Evolutionary conservation across 1,140 invertebrate species (phyloP).

Genomic region (Lordiphosa clarofinis): DNA sequence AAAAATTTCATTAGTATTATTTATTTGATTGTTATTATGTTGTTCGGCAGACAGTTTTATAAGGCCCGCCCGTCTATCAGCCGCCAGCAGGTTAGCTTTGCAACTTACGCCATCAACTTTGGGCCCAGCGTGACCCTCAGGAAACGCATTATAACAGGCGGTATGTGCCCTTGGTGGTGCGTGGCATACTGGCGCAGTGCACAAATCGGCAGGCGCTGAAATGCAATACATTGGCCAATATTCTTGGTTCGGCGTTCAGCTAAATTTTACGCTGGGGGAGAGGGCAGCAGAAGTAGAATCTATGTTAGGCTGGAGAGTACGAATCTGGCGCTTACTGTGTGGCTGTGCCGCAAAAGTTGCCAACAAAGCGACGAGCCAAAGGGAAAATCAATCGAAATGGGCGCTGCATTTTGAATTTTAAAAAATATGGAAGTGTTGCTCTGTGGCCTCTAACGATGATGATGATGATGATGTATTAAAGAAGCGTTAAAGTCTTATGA

Average conservation of each 20-base stretch:
- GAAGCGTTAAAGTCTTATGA: constrained; percentile 69
- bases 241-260: constrained; percentile 64
- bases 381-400: constrained; percentile 67
- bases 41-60: constrained; percentile 56
- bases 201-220: constrained; percentile 58
- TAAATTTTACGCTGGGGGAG: constrained; percentile 45
- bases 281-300: background rate
- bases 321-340: constrained; percentile 56
- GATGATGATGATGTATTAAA: constrained; percentile 59
- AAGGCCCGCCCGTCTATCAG: background rate
- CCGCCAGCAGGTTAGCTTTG: constrained; percentile 22
- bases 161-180: constrained; percentile 71
- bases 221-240: constrained; percentile 59
- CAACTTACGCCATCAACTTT: constrained; percentile 62
- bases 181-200: constrained; percentile 60
- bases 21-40: constrained; percentile 48
- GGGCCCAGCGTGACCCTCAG: constrained; percentile 59
- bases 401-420: constrained; percentile 65
- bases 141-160: constrained; percentile 63
- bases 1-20: constrained; percentile 63
- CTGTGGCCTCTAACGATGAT: constrained; percentile 9
- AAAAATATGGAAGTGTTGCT: constrained; percentile 40
- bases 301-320: constrained; percentile 13
- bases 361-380: constrained; percentile 48
- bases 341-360: constrained; percentile 59